A percentile compares a stretch with the other conserved stretches of the same genome.
phyloP scores from a whole-genome alignment of 1,140 invertebrate genomes.

The Euglossa dilemma region DNA sequence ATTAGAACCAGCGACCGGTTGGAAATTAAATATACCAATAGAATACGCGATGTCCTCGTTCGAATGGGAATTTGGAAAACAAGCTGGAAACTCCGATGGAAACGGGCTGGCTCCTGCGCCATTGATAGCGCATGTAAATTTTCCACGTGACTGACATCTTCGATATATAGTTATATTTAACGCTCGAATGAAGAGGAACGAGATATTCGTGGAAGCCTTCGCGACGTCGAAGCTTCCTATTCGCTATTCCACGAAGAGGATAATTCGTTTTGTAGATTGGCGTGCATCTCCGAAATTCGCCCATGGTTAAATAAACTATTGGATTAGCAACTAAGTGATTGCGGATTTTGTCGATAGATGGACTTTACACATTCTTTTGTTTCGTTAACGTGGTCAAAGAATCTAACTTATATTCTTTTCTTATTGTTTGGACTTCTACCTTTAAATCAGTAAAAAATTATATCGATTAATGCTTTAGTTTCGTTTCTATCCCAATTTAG shows the following conservation, averaged over 20 bases:
- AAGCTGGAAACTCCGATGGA: neutral
- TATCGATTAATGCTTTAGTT: too few relatives aligned
- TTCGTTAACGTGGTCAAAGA: too few relatives aligned
- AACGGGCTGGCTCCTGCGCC: too few relatives aligned
- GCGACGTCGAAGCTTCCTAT: conserved; percentile 1
- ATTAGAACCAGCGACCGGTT: neutral
- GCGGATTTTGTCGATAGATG: too few relatives aligned
- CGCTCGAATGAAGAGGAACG: neutral
- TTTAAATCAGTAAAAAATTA: too few relatives aligned
- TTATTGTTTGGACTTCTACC: too few relatives aligned
- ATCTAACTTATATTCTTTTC: too few relatives aligned
- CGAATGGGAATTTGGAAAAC: conserved; percentile 20
- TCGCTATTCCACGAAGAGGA: neutral
- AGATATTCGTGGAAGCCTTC: neutral
- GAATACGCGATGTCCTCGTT: neutral
- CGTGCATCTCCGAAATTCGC: neutral
- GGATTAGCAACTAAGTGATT: too few relatives aligned
- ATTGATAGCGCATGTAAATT: conserved; percentile 33
- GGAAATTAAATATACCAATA: neutral
- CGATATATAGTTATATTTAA: conserved; percentile 1
- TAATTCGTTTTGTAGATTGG: neutral
- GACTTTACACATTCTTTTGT: too few relatives aligned
- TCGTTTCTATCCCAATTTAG: too few relatives aligned
- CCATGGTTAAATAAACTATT: neutral
- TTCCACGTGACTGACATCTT: conserved; percentile 36